Percentiles rank a stretch among this genome's conserved stretches.
Conservation (phyloP, 2,113 vertebrate genomes). For the Micromys minutus region DNA sequence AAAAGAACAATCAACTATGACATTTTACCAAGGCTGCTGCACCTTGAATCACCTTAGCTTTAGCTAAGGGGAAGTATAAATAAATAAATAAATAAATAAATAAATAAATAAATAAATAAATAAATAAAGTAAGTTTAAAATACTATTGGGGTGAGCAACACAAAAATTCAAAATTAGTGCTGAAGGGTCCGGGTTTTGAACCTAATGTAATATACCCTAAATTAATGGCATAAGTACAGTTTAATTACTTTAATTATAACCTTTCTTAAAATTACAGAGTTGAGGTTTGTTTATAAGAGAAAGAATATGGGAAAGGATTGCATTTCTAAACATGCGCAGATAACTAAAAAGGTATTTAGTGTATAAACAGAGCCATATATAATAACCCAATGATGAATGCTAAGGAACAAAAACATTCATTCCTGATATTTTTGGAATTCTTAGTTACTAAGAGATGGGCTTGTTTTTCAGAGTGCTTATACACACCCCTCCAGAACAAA, state of each 20-base stretch:
- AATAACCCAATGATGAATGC: not conserved
- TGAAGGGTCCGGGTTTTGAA: constrained; percentile 20
- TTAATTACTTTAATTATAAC: constrained; percentile 7
- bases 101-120: not conserved
- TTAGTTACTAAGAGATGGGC: not conserved
- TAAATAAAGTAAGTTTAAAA: constrained; percentile 26
- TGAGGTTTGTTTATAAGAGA: not conserved
- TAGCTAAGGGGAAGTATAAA: not conserved
- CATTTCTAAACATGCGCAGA: not conserved
- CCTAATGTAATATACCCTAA: not conserved
- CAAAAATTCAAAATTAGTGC: constrained; percentile 22
- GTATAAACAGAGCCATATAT: not conserved
- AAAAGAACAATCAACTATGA: not conserved
- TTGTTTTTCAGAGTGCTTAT: not conserved
- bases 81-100: not conserved
- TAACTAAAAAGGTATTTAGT: constrained; percentile 7
- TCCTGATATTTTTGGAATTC: not conserved
- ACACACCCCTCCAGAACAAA: not conserved
- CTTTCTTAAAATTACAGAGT: not conserved
- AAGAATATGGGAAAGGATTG: not conserved
- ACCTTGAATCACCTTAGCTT: not conserved
- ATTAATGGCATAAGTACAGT: not conserved
- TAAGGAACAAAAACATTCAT: not conserved
- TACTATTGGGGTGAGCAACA: not conserved
- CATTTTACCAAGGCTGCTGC: not conserved